Base-by-base conservation (phyloP, 2,888 invertebrate genomes). In the Malthinus seriepunctatus region DNA sequence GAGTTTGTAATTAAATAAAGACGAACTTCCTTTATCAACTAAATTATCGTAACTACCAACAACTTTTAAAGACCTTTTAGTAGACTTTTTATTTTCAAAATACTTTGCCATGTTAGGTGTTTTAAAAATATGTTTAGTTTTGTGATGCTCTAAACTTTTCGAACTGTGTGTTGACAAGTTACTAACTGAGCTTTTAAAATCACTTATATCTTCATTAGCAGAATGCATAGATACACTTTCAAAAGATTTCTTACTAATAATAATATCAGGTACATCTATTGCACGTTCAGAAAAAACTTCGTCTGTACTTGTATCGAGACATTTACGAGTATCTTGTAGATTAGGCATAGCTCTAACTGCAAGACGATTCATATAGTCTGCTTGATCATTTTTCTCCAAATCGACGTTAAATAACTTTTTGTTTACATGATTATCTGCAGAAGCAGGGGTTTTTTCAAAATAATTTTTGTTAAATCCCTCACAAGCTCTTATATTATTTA, bases 321-420 rank as follows among this genome's bases (percentile, higher is more conserved):
- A 70, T 51, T 72, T 69, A 37, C 72, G 69, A 33, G 68, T 68
- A 15, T 74, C 73, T 9, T 35, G 23, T 2, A 46, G 56, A 73
- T 87, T 85, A 1, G 88, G 86, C 82, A 88, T 85, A 2, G 87
- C 88, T 49, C 88, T 82, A 14, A 88, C 86, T 6, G 86, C 86
- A 48, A 89, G 76, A 46, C 85, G 71, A 65, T 69, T 75, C 63
- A 62, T 62, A 38, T 63, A 60, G 51, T 65, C 57, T 7, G 39
- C 15, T 12, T 54, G 38, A 38, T 47, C 47, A 38, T 46, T 35
- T 14, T 39, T 47, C 46, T 10, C 7, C 12, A 11, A 14, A n/a
- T 32, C 39, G 8, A 48, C 45, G 49, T 69, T 63, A 34, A 67
- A 69, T 51, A 65, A 71, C 42, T 70, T 67, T 35, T 31, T 37